Evolutionary conservation across 2,888 invertebrate genomes (phyloP), one percentile per base, ranked within the genome.

Genomic region (Amphipyra berbera): DNA sequence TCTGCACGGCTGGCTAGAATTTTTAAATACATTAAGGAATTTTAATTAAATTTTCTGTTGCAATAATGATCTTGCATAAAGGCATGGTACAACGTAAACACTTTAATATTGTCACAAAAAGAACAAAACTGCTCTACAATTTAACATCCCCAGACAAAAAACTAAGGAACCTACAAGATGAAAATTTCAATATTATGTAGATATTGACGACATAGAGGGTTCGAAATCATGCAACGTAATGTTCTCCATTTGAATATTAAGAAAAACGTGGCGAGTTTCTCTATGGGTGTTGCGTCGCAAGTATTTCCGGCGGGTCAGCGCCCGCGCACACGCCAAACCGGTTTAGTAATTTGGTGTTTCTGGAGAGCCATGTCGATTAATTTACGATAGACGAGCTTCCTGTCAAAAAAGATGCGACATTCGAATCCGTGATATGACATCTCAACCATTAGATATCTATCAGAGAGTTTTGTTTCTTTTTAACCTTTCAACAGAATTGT

Each of bases 271-370:
- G 73, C 81, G 72, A 79, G 83, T 80, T 83, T 79, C 79, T 80
- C 79, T 78, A 81, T 77, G 79, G 76, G 72, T 78, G 79, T 83
- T 82, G 86, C 79, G 82, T 65, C 70, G 81, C 83, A 76, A 83
- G 83, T 76, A 84, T 86, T 86, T 86, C 86, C 86, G 85, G 82
- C 75, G 82, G 78, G 83, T 84, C 80, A 81, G 72, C 81, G 82
- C 68, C 81, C 78, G 80, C 64, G 92, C 92, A 92, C 93, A 93
- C 90, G 93, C 93, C 90, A 90, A 92, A 93, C 93, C 92, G 90
- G 93, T 92, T 83, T 73, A 69, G 79, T 82, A 85, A 84, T 87
- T 89, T 84, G 85, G 86, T 86, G 87, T 89, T 85, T 86, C 85
- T 85, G 79, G 84, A 88, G 83, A 88, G 81, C 81, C 85, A 85